Conservation (phyloP, 2,797 vertebrate species). For the Brotula barbata region DNA sequence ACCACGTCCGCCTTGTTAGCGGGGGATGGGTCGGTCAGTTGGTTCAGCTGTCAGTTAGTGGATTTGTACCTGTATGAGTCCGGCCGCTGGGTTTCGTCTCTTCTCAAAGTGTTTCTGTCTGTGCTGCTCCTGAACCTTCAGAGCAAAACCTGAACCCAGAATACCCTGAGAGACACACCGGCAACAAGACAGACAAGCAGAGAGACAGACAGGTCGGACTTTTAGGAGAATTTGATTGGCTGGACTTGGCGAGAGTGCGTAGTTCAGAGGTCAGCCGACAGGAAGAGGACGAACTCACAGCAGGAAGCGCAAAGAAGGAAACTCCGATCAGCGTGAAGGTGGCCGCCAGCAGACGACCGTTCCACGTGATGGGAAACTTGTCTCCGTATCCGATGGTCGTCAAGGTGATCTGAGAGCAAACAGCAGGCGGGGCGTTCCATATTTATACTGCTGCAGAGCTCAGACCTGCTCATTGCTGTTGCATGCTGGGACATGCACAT, state of each 20-base stretch:
- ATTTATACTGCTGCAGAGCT: too few species aligned
- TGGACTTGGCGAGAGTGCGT: too few species aligned
- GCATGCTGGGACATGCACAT: too few species aligned
- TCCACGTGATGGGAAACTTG: conserved; percentile 97
- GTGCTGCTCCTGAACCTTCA: conserved; percentile 98
- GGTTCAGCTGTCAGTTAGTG: too few species aligned
- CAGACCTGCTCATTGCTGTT: too few species aligned
- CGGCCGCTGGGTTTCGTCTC: conserved; percentile 92
- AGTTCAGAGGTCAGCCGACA: not conserved
- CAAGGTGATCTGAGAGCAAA: conserved; percentile 87
- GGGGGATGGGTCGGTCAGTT: too few species aligned
- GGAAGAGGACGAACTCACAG: conserved; percentile 77
- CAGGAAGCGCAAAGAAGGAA: conserved; percentile 96
- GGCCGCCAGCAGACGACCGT: conserved; percentile 90
- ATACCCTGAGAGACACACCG: conserved; percentile 84
- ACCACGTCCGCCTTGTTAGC: too few species aligned
- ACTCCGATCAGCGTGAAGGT: conserved; percentile 95
- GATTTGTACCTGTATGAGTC: conserved; percentile 91
- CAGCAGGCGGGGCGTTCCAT: conserved; percentile 23
- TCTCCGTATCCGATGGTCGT: conserved; percentile 98
- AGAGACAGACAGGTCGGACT: conserved; percentile 3
- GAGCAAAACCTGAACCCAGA: conserved; percentile 94
- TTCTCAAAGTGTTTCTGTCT: conserved; percentile 99
- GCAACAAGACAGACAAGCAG: conserved; percentile 8
- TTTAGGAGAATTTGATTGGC: not conserved